A percentile compares a stretch with the other conserved stretches of the same genome.
Evolutionary conservation across 64 coral and sea anemone genomes (phyloP).

Genomic region (Acropora tenuis): DNA sequence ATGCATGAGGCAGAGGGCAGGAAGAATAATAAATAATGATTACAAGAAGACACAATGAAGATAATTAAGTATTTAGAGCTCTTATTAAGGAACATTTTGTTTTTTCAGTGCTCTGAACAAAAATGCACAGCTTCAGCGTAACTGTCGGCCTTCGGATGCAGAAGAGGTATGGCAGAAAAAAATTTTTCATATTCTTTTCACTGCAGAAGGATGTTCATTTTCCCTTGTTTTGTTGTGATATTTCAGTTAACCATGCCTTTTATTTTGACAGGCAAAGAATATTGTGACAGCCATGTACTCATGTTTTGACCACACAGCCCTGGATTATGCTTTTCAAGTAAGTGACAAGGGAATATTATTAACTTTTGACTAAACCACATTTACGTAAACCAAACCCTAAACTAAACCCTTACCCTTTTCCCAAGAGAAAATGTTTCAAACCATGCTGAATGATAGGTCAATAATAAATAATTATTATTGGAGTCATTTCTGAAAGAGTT

Average conservation of each 20-base stretch:
- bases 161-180: slow-evolving; percentile 66
- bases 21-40: too few relatives aligned
- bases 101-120: slow-evolving; percentile 64
- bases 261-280: slow-evolving; percentile 76
- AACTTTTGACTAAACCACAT: neutral
- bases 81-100: neutral
- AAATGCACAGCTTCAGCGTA: slow-evolving; percentile 91
- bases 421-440: too few relatives aligned
- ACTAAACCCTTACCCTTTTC: too few relatives aligned
- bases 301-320: slow-evolving; percentile 90
- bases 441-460: too few relatives aligned
- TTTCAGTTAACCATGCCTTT: slow-evolving; percentile 5
- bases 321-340: slow-evolving; percentile 99
- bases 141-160: slow-evolving; percentile 74
- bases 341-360: neutral
- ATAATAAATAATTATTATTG: too few relatives aligned
- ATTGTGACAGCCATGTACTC: slow-evolving; percentile 93
- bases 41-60: too few relatives aligned
- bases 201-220: too few relatives aligned
- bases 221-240: neutral
- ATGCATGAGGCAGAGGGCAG: too few relatives aligned
- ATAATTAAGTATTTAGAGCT: too few relatives aligned
- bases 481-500: too few relatives aligned
- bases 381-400: too few relatives aligned
- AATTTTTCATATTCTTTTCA: neutral